A percentile compares a stretch with the other conserved stretches of the same genome.
Conservation (phyloP, 2,888 invertebrate species). For the Acanthosoma haemorrhoidale region DNA sequence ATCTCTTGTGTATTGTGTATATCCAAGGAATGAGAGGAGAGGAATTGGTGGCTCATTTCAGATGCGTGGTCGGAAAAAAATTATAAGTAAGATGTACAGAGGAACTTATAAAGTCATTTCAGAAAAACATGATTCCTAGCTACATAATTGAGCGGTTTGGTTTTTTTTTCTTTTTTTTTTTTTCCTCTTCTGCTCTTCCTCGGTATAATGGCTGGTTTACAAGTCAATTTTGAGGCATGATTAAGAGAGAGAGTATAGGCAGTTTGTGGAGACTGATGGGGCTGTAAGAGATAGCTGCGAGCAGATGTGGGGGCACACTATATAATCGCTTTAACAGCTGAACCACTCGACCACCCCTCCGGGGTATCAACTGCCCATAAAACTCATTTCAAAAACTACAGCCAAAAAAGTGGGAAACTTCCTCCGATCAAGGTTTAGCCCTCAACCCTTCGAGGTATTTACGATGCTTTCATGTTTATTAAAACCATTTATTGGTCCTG, state of each 20-base stretch:
- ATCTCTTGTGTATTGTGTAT: too few species aligned
- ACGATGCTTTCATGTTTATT: too few species aligned
- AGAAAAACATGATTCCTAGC: background rate
- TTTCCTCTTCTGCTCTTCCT: too few species aligned
- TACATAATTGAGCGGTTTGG: too few species aligned
- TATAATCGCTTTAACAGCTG: slow-evolving; percentile 3
- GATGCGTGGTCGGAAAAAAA: too few species aligned
- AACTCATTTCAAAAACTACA: slow-evolving; percentile 3
- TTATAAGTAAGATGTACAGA: background rate
- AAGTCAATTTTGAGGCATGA: background rate
- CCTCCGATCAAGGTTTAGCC: too few species aligned
- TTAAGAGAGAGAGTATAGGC: background rate
- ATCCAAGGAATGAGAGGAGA: too few species aligned
- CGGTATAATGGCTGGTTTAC: background rate
- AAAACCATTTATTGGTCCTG: too few species aligned
- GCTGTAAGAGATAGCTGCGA: background rate
- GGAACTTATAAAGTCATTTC: background rate
- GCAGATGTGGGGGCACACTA: background rate
- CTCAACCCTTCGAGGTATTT: too few species aligned
- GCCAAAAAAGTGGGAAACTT: background rate
- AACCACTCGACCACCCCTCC: background rate
- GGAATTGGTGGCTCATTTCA: too few species aligned
- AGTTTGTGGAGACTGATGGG: background rate
- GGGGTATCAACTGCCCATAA: background rate
- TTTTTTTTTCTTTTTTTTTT: too few species aligned